phyloP scores from a whole-genome alignment of 2,888 invertebrate genomes.

The Azorinus chamasolen region DNA sequence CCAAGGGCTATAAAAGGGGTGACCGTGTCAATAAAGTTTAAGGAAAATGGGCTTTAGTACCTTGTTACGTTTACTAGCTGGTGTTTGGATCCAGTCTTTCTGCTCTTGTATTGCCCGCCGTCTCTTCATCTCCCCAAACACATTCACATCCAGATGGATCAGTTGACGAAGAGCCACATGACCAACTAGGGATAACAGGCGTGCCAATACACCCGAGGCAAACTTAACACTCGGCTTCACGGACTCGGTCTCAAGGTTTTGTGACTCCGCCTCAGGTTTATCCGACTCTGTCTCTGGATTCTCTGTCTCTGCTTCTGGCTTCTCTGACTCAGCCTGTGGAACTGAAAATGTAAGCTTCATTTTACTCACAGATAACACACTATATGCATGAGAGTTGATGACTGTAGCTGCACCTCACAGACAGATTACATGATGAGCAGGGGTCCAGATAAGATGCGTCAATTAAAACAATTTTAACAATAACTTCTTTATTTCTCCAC shows the following conservation, averaged over 20 bases:
- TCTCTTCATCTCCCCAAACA: slow-evolving; percentile 94
- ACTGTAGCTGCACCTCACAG: no score
- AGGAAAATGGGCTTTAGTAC: slow-evolving; percentile 21
- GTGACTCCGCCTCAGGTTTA: no score
- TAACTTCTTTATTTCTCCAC: no score
- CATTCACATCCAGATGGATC: slow-evolving; percentile 93
- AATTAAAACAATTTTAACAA: no score
- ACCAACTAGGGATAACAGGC: slow-evolving; percentile 90
- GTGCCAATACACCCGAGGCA: slow-evolving; percentile 83
- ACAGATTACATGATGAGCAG: no score
- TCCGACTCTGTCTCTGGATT: not conserved
- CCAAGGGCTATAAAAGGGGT: no score
- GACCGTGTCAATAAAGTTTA: no score
- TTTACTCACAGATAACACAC: no score
- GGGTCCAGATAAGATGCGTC: no score
- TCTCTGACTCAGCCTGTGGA: no score
- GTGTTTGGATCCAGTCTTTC: slow-evolving; percentile 71
- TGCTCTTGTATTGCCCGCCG: slow-evolving; percentile 88
- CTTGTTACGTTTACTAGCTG: slow-evolving; percentile 61
- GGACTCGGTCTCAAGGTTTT: not conserved
- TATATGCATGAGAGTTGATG: no score
- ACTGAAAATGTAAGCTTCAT: no score
- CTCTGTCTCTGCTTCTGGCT: slow-evolving; percentile 8
- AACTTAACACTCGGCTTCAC: slow-evolving; percentile 16
- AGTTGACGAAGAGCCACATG: slow-evolving; percentile 92